A percentile compares a stretch with the other conserved stretches of the same genome.
These are phyloP conservation scores for Athene noctua DNA, from an alignment of 2,113 vertebrate species.

Conservation along the genomic window DNA sequence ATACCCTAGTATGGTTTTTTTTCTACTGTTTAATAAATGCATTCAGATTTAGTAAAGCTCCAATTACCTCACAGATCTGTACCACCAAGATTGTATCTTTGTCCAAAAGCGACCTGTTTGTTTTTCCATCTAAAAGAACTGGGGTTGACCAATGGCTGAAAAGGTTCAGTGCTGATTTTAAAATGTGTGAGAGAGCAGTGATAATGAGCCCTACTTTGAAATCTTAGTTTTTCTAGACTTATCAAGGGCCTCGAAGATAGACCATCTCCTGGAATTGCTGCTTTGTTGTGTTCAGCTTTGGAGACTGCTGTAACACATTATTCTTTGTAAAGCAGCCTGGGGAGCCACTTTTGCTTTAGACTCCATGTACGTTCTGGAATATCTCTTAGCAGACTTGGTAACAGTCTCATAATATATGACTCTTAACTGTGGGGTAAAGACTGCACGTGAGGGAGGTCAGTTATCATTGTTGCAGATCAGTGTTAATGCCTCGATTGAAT, in stretches of 20 bases:
- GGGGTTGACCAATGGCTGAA: background rate
- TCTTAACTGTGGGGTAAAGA: background rate
- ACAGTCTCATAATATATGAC: accelerated
- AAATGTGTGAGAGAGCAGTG: background rate
- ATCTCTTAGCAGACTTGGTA: background rate
- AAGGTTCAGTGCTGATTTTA: background rate
- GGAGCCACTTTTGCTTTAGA: background rate
- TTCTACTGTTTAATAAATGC: background rate
- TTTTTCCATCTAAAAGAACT: background rate
- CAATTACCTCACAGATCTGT: background rate
- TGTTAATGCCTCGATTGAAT: background rate
- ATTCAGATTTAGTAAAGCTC: background rate
- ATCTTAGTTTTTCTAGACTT: background rate
- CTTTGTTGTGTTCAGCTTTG: background rate
- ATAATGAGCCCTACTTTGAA: background rate
- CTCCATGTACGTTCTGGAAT: accelerated
- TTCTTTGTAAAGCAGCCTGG: background rate
- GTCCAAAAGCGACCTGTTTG: background rate
- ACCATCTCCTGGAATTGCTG: background rate
- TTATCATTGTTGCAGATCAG: background rate
- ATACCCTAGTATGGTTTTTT: background rate
- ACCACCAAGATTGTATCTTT: background rate
- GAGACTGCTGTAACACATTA: background rate
- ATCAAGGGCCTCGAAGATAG: background rate
- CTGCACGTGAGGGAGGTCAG: background rate